Evolutionary conservation across 2,797 vertebrate species (phyloP).

Genomic region (Phalloptychus januarius): DNA sequence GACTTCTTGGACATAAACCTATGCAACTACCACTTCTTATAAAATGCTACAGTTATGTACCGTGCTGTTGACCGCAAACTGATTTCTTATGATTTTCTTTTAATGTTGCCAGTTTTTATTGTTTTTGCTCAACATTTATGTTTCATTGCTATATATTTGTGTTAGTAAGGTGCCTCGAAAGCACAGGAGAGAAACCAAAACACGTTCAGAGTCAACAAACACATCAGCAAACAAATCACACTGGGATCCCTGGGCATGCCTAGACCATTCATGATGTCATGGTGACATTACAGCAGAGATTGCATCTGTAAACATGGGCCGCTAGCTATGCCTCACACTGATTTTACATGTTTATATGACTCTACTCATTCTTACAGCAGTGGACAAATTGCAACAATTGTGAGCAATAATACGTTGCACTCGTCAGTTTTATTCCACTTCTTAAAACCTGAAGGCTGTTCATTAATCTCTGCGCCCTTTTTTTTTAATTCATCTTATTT

Average conservation of each 20-base stretch:
- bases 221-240: slow-evolving; percentile 18
- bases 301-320: slow-evolving; percentile 32
- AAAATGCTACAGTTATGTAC: neutral
- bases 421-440: neutral
- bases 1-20: neutral
- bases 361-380: neutral
- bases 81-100: neutral
- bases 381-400: neutral
- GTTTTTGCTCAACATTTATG: neutral
- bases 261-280: slow-evolving; percentile 43
- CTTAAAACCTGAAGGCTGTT: slow-evolving; percentile 16
- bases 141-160: neutral
- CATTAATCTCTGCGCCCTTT: neutral
- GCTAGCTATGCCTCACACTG: slow-evolving; percentile 28
- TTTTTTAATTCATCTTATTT: neutral
- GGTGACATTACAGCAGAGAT: slow-evolving; percentile 22
- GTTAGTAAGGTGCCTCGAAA: neutral
- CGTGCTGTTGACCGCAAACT: neutral
- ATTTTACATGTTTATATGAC: neutral
- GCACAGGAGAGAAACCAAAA: slow-evolving; percentile 1
- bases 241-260: slow-evolving; percentile 40
- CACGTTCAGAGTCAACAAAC: slow-evolving; percentile 3
- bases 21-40: neutral
- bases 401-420: neutral
- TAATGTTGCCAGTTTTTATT: neutral